Evolutionary conservation across 2,113 vertebrate genomes (phyloP).

Genomic region (Malurus cyaneus): DNA sequence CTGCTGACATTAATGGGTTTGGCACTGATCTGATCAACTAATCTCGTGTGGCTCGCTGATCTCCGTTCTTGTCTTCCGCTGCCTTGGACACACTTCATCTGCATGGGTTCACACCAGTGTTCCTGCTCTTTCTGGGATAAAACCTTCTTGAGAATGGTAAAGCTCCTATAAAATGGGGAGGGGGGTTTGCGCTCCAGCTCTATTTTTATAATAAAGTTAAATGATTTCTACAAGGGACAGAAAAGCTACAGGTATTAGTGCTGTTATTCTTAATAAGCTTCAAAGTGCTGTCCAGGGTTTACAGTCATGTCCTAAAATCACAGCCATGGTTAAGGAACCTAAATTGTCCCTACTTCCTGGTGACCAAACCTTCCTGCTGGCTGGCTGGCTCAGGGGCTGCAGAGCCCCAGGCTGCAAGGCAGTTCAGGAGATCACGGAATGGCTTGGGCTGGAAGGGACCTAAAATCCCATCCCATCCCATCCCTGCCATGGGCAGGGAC

Average conservation of each 20-base stretch:
- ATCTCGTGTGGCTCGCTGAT: not conserved
- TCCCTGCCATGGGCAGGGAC: not conserved
- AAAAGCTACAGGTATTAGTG: not conserved
- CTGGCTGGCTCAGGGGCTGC: not conserved
- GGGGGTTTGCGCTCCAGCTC: not conserved
- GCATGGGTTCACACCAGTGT: not conserved
- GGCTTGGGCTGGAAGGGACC: not conserved
- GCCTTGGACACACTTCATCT: not conserved
- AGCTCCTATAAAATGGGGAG: not conserved
- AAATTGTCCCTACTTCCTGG: not conserved
- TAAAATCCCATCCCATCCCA: not conserved
- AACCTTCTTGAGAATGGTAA: not conserved
- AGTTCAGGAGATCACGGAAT: not conserved
- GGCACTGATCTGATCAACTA: constrained; percentile 47
- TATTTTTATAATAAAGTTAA: not conserved
- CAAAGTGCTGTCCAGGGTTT: not conserved
- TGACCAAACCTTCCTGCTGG: not conserved
- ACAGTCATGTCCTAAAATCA: not conserved
- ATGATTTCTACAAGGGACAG: not conserved
- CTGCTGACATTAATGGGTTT: constrained; percentile 36
- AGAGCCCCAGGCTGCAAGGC: not conserved
- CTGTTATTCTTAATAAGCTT: not conserved
- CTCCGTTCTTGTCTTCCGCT: not conserved
- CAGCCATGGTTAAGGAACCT: not conserved
- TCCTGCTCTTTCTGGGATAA: not conserved